Percentiles rank a stretch among this genome's conserved stretches.
Conservation (phyloP, 2,888 invertebrate genomes). For the Antheraea yamamai region DNA sequence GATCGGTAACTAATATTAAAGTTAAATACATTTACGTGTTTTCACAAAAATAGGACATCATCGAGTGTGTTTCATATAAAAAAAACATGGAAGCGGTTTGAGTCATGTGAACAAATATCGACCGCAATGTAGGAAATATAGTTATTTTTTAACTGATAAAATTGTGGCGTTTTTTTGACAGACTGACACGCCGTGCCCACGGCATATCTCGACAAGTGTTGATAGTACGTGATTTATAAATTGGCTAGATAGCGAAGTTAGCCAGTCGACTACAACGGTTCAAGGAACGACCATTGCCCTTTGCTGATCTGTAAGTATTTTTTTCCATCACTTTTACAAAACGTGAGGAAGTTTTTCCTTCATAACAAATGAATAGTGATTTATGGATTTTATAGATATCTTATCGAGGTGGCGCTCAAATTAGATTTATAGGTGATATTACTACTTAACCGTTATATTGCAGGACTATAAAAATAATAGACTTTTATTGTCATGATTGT, state of each 20-base stretch:
- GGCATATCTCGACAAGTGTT: slow-evolving; percentile 43
- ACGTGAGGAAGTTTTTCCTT: neutral
- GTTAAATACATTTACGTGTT: slow-evolving; percentile 11
- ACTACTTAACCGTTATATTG: neutral
- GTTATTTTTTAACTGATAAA: slow-evolving; percentile 15
- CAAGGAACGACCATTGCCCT: slow-evolving; percentile 22
- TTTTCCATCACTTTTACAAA: slow-evolving; percentile 2
- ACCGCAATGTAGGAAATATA: slow-evolving; percentile 19
- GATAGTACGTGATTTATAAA: slow-evolving; percentile 61
- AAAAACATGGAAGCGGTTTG: slow-evolving; percentile 19
- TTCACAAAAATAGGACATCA: slow-evolving; percentile 7
- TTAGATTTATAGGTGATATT: slow-evolving; percentile 8
- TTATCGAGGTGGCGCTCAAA: slow-evolving; percentile 10
- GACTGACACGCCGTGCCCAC: slow-evolving; percentile 44
- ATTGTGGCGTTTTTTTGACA: slow-evolving; percentile 30
- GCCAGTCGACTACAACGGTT: slow-evolving; percentile 38
- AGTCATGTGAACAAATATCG: slow-evolving; percentile 17
- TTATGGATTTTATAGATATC: slow-evolving; percentile 13
- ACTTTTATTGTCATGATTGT: slow-evolving; percentile 2
- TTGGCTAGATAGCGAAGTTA: slow-evolving; percentile 26
- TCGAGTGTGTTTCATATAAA: slow-evolving; percentile 6
- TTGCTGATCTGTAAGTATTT: slow-evolving; percentile 16
- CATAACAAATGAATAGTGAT: slow-evolving; percentile 5
- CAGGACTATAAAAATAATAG: neutral
- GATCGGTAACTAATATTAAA: slow-evolving; percentile 2